Conservation (phyloP, 1,140 invertebrate genomes). For the Sitobion miscanthi region DNA sequence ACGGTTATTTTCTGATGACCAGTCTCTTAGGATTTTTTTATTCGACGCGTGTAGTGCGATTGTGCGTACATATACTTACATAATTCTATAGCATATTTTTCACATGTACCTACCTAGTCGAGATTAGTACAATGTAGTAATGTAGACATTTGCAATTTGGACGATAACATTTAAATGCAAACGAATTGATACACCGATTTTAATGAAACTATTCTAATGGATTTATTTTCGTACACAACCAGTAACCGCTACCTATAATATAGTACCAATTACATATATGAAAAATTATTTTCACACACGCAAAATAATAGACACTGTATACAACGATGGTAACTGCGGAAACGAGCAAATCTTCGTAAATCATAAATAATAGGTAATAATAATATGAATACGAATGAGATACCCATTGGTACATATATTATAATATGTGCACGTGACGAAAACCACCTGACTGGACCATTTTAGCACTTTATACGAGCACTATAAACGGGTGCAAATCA, state of each 20-base stretch:
- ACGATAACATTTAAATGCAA: neutral
- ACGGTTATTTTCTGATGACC: neutral
- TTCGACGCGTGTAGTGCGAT: neutral
- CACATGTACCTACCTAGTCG: neutral
- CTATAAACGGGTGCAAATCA: neutral
- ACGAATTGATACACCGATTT: neutral
- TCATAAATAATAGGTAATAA: no score
- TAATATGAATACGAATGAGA: no score
- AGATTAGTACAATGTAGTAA: neutral
- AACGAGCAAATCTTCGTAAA: neutral
- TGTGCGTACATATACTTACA: neutral
- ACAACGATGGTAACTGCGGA: neutral
- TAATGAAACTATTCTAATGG: neutral
- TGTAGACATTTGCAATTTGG: neutral
- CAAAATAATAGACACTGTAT: neutral
- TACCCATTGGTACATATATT: no score
- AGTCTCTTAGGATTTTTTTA: neutral
- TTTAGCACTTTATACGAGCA: no score
- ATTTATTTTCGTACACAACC: neutral
- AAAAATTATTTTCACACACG: neutral
- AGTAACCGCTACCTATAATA: neutral
- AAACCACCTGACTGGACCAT: neutral
- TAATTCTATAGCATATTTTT: neutral
- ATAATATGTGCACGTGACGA: no score
- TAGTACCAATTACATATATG: neutral